Evolutionary conservation across 2,113 vertebrate species (phyloP).

Genomic region (Hyperopisus bebe): DNA sequence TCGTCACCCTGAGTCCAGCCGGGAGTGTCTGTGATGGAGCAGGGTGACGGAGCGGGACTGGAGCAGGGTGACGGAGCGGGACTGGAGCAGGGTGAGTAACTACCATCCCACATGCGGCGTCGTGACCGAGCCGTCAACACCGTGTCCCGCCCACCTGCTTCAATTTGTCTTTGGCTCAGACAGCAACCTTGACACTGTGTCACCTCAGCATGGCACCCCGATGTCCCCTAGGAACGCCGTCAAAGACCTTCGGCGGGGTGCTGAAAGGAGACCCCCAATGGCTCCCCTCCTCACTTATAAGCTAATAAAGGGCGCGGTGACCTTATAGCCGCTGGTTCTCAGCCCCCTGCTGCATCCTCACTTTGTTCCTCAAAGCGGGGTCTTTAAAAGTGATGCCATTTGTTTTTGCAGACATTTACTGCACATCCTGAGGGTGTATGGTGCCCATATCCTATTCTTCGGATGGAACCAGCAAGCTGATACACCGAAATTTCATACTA

Average conservation of each 20-base stretch:
- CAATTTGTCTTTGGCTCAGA: not conserved
- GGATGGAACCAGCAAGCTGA: not conserved
- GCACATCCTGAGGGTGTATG: too few species aligned
- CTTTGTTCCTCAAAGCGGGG: not conserved
- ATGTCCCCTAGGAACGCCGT: constrained; percentile 12
- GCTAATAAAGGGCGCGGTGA: not conserved
- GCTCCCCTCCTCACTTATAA: not conserved
- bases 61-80: too few species aligned
- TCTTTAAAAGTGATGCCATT: not conserved
- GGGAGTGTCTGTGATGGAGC: not conserved
- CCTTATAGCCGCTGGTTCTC: constrained; percentile 26
- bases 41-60: not conserved
- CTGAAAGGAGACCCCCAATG: constrained; percentile 22
- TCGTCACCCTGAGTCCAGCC: not conserved
- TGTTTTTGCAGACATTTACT: not conserved
- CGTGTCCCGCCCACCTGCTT: not conserved
- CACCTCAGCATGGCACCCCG: constrained; percentile 16
- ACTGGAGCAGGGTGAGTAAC: not conserved
- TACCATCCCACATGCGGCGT: constrained; percentile 10
- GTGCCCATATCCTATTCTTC: not conserved
- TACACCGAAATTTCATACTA: not conserved
- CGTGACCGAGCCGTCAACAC: not conserved
- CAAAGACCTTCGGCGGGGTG: not conserved
- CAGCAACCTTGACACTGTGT: not conserved
- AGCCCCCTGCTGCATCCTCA: not conserved